Conservation (phyloP, 1,140 invertebrate genomes). For the Hydropsyche tenuis region DNA sequence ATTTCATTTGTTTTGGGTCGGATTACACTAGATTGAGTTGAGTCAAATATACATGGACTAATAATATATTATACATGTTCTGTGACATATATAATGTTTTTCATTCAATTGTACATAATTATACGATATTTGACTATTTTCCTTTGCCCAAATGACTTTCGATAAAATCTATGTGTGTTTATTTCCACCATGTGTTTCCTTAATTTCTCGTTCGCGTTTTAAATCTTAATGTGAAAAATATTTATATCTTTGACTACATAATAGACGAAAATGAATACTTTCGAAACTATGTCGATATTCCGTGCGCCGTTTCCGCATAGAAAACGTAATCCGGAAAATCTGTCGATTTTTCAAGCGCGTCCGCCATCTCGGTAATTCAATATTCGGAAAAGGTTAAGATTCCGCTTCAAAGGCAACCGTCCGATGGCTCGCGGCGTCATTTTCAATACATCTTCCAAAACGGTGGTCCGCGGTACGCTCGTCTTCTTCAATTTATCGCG, state of each 20-base stretch:
- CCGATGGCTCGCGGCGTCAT: conserved; percentile 2
- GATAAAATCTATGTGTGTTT: neutral
- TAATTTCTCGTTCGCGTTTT: neutral
- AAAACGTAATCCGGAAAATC: neutral
- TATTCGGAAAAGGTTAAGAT: conserved; percentile 1
- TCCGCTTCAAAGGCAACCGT: neutral
- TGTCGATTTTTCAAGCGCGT: neutral
- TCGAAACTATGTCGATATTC: neutral
- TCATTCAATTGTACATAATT: too few species aligned
- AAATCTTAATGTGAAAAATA: too few species aligned
- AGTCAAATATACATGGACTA: too few species aligned
- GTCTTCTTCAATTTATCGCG: conserved; percentile 8
- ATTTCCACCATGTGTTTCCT: neutral
- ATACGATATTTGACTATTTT: neutral
- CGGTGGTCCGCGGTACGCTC: neutral
- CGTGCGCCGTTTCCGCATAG: neutral
- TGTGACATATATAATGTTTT: too few species aligned
- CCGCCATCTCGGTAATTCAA: neutral
- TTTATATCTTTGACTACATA: too few species aligned
- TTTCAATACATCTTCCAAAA: conserved; percentile 13
- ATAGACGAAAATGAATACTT: neutral
- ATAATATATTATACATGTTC: too few species aligned
- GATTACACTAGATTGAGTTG: too few species aligned
- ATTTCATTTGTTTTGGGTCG: too few species aligned
- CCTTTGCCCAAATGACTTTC: neutral